Base-by-base conservation (phyloP, 2,888 invertebrate species). In the Leuctra nigra region DNA sequence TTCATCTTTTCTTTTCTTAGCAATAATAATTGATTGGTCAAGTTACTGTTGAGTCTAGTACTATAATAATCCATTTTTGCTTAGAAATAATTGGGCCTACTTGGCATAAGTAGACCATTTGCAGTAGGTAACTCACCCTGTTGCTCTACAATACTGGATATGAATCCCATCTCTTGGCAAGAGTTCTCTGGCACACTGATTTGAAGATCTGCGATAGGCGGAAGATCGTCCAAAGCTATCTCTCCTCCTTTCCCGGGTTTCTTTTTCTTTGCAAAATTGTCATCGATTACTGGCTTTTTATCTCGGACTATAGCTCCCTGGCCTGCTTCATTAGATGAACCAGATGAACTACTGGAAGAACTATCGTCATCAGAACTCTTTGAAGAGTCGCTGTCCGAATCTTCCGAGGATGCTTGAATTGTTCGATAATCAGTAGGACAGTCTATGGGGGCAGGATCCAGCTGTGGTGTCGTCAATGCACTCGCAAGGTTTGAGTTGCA, bases 151-250 rank as follows among this genome's bases (percentile, higher is more conserved):
- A 87, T 80, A 63, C 81, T 83, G 62, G 77, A 75, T 61, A 92
- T 77, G 54, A 78, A 79, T 50, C 92, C 92, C 63, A 92, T 78
- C 63, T 83, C 82, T 54, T 80, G 76, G 63, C 86, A 87, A 61
- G 88, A 81, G 59, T 84, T 81, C 65, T 86, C 82, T 0, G 85
- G 82, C 13, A 90, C 81, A 56, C 82, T 83, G 61, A 92, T 88
- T 63, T 84, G 79, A 23, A 91, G 75, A 66, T 91, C 86, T 68
- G 90, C 83, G 56, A 92, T 87, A 0, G 87, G 89, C 0, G 91
- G 91, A 58, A 91, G 73, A 66, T 90, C 85, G 57, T 85, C 83
- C 4, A 86, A 70, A 1, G 71, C 72, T 14, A 82, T 64, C 66
- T 86, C 85, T 16, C 80, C 82, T 58, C 24, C 35, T n/a, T 18